Base-by-base conservation (phyloP, 2,888 invertebrate species). In the Biston betularia region DNA sequence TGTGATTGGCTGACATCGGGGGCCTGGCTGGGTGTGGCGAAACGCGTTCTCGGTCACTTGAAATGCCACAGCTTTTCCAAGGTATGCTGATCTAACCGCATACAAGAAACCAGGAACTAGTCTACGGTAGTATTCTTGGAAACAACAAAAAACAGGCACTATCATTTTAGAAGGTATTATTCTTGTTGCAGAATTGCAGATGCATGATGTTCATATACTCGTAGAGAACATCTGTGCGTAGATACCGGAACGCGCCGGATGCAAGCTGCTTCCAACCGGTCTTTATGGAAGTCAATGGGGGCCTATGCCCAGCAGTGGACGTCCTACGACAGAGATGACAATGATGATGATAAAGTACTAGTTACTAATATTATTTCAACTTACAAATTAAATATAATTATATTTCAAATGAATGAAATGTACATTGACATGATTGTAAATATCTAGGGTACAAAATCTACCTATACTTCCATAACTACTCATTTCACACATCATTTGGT, bases 11-110 rank as follows among this genome's bases (percentile, higher is more conserved):
- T 73, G 80, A 56, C 72, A 53, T 62, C 72, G 90, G 92, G 85
- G 93, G 93, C 92, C 89, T 87, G 93, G 89, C 90, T 79, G 90
- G 92, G 92, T 90, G 92, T 92, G 92, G 86, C 88, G 84, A 79
- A 89, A 88, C 91, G 82, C 84, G 86, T 83, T 82, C 78, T 76
- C 79, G 76, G 74, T 74, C 72, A 75, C 73, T 80, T 75, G 70
- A 83, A 89, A 86, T 80, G 76, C 72, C 79, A 42, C 42, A 75
- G 65, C 75, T 71, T 71, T 68, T 74, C 69, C 74, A 83, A 83
- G 79, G 74, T 59, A 48, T 74, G 70, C 55, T 75, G 74, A 67
- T 63, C 57, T 63, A 75, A 78, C 78, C 82, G 82, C 79, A 82
- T 10, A 42, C 68, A 65, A 68, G 66, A 73, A 63, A 80, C 75